Percentiles rank a stretch among this genome's conserved stretches.
These are phyloP conservation scores for Oxytorus armatus DNA, from an alignment of 2,888 invertebrate species.

Conservation along the genomic window DNA sequence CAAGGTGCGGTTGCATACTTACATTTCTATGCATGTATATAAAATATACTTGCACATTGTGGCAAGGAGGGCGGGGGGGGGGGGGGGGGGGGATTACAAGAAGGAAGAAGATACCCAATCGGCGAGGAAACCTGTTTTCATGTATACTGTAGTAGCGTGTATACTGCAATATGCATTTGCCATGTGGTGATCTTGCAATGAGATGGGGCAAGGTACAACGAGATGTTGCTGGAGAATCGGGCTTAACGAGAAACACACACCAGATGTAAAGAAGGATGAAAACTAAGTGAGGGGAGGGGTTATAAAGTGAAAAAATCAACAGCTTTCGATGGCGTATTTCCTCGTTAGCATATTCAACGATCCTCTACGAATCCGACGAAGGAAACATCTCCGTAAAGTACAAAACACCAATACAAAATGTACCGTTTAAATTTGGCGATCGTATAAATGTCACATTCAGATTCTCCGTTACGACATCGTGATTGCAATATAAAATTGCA, in stretches of 20 bases:
- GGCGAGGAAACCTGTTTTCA: constrained; percentile 40
- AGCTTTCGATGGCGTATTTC: constrained; percentile 12
- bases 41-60: not conserved
- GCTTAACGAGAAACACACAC: constrained; percentile 24
- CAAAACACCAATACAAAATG: constrained; percentile 1
- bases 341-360: constrained; percentile 5
- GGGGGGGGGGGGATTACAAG: constrained; percentile 27
- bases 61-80: not conserved
- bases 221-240: constrained; percentile 2
- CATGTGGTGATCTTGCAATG: constrained; percentile 12
- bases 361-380: not conserved
- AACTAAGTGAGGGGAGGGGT: not conserved
- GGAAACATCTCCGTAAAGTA: not conserved
- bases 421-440: not conserved
- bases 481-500: too few species aligned
- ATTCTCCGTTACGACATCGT: not conserved
- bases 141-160: constrained; percentile 5
- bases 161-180: constrained; percentile 17
- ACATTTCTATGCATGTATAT: not conserved
- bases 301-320: constrained; percentile 5
- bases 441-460: not conserved
- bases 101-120: constrained; percentile 35
- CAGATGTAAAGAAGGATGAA: not conserved
- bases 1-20: constrained; percentile 35
- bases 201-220: constrained; percentile 4